Evolutionary conservation across 1,140 invertebrate species (phyloP), one percentile per base, ranked within the genome.

Genomic region (Drosophila bifasciata): DNA sequence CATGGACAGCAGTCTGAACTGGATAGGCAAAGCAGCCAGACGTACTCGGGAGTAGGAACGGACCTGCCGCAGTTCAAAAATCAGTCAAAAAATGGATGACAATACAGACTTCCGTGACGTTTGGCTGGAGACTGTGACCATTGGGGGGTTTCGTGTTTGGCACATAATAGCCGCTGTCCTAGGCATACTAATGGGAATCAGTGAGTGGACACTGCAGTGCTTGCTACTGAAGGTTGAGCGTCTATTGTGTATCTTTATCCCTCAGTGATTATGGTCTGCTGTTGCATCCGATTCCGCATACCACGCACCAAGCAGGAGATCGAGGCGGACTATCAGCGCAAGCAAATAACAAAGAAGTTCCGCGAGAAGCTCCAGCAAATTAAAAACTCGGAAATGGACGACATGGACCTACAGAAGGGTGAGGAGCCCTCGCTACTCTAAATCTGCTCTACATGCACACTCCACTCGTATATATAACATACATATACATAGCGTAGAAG

Each of bases 281-380:
- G 97, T 81, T 97, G 97, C 77, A 93, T 97, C 49, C 95, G 95
- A 57, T 97, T 97, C 85, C 94, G 97, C 25, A 95, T 98, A 73
- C 97, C 97, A 2, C 93, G 97, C 21, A 98, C 97, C 0, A 98
- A 98, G 89, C 97, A 98, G 91, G 96, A 98, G 91, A 98, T 98
- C 50, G 97, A 98, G 90, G 97, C 96, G 0, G 96, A 98, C 92
- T 97, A 96, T 91, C 94, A 96, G 69, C 93, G 97, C 4, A 95
- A 96, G 76, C 95, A 95, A 90, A 94, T 98, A 23, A 95, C 97
- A 0, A 94, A 93, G 67, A 96, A 95, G 88, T 98, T 98, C 91
- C 93, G 95, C 13, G 94, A 95, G 62, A 94, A 97, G 85, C 92
- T 98, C 11, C 94, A 94, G 67, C 94, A 95, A 73, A 96, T 98